Evolutionary conservation across 2,113 vertebrate species (phyloP).

Genomic region (Dipodomys merriami): DNA sequence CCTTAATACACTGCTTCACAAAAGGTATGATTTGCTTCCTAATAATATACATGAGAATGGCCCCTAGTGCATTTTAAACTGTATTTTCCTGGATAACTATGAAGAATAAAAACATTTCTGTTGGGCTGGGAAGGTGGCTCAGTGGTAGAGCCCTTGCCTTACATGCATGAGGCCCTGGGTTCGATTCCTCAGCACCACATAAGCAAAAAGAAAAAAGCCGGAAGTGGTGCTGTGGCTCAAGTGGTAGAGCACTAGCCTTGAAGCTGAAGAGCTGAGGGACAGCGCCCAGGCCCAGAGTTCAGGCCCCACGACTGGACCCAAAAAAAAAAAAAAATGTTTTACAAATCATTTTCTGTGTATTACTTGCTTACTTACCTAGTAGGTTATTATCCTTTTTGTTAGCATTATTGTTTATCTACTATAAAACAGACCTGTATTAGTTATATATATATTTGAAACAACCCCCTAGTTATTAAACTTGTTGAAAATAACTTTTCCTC

Average conservation of each 20-base stretch:
- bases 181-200: too few relatives aligned
- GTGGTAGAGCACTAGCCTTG: too few relatives aligned
- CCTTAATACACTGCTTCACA: conserved; percentile 25
- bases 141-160: too few relatives aligned
- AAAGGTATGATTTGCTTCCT: conserved; percentile 38
- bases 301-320: too few relatives aligned
- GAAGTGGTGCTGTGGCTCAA: too few relatives aligned
- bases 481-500: conserved; percentile 23
- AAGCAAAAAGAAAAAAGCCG: too few relatives aligned
- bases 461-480: conserved; percentile 17
- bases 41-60: conserved; percentile 28
- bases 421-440: not conserved
- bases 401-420: conserved; percentile 32
- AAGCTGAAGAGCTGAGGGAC: too few relatives aligned
- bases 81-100: conserved; percentile 31
- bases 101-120: conserved; percentile 33
- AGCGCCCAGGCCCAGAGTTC: too few relatives aligned
- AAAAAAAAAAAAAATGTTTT: too few relatives aligned
- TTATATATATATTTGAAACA: conserved; percentile 20
- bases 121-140: too few relatives aligned
- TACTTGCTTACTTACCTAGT: conserved; percentile 34
- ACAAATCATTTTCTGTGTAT: conserved; percentile 48
- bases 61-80: conserved; percentile 25
- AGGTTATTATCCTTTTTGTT: conserved; percentile 16
- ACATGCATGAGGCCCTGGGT: too few relatives aligned